phyloP scores from a whole-genome alignment of 1,140 invertebrate genomes.

The Caenorhabditis brenneri region DNA sequence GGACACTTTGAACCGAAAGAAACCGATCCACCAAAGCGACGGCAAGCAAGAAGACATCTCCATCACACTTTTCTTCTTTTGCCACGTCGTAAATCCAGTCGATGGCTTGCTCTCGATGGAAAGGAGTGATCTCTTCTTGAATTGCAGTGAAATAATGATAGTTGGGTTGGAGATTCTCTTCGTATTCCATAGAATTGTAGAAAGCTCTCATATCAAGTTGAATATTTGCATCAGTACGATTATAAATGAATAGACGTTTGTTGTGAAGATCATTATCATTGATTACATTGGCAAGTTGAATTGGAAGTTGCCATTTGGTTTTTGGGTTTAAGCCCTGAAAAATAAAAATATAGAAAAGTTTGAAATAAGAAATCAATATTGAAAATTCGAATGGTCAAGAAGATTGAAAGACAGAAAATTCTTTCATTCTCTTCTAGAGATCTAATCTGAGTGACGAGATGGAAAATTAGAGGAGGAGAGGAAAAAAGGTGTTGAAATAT shows the following conservation, averaged over 20 bases:
- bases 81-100: conserved; percentile 42
- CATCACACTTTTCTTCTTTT: conserved; percentile 20
- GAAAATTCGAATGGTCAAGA: not conserved
- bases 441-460: not conserved
- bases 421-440: not conserved
- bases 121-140: not conserved
- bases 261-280: not conserved
- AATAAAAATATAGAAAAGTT: not conserved
- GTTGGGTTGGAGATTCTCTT: not conserved
- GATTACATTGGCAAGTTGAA: not conserved
- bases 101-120: conserved; percentile 36
- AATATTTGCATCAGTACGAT: conserved; percentile 19
- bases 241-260: conserved; percentile 8
- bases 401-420: not conserved
- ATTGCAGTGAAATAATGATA: conserved; percentile 82
- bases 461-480: not conserved
- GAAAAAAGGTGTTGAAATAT: conserved; percentile 23
- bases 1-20: not conserved
- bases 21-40: conserved; percentile 20
- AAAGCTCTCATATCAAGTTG: conserved; percentile 10
- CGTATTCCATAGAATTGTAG: conserved; percentile 35
- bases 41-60: conserved; percentile 33
- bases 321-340: not conserved
- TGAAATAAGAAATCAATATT: not conserved
- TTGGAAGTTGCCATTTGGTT: not conserved